Conservation (phyloP, 2,113 vertebrate genomes). For the Pica pica region DNA sequence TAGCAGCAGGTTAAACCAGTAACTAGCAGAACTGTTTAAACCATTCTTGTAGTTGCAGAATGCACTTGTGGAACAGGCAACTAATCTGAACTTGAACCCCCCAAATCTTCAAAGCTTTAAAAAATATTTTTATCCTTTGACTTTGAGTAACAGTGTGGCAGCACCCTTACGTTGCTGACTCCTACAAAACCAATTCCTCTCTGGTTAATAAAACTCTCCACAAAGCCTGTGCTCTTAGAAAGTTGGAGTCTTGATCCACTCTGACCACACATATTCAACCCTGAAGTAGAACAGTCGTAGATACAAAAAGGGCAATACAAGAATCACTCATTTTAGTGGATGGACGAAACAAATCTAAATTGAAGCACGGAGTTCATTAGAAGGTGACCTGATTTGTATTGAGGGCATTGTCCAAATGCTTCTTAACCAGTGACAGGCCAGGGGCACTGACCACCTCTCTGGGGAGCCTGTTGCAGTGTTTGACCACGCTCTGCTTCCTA, state of each 20-base stretch:
- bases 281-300: neutral
- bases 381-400: neutral
- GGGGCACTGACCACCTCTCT: neutral
- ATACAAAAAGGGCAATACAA: neutral
- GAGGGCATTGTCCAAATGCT: neutral
- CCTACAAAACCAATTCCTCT: neutral
- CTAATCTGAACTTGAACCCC: neutral
- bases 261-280: neutral
- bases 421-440: neutral
- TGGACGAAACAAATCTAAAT: neutral
- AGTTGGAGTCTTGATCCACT: neutral
- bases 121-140: neutral
- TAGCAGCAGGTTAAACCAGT: neutral
- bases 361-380: neutral
- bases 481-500: neutral
- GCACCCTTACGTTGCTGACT: neutral
- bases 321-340: neutral
- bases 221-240: neutral
- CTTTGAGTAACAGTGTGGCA: neutral
- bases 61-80: fast-evolving
- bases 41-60: neutral
- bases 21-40: neutral
- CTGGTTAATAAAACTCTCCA: neutral
- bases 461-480: neutral
- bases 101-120: neutral